Evolutionary conservation across 2,888 invertebrate genomes (phyloP).

Genomic region (Sminthurinus aureus): DNA sequence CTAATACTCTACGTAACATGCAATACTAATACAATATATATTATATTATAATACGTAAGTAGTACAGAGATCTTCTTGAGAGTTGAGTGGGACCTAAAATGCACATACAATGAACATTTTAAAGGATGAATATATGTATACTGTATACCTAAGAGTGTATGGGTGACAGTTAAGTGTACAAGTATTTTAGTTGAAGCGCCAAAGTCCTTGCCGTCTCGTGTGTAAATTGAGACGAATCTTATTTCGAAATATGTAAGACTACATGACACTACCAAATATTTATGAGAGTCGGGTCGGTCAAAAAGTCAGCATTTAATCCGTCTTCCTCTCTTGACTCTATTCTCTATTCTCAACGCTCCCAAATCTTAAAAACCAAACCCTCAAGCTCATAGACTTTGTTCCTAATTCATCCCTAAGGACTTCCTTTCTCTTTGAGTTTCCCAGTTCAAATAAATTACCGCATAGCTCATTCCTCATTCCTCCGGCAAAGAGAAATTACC

Average conservation of each 20-base stretch:
- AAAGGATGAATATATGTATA: not conserved
- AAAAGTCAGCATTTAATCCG: constrained; percentile 32
- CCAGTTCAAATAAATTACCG: not conserved
- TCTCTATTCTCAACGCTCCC: constrained; percentile 24
- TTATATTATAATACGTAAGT: no score
- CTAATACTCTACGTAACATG: no score
- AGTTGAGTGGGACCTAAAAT: not conserved
- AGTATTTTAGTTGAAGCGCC: no score
- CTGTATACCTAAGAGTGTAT: not conserved
- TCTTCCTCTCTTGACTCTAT: not conserved
- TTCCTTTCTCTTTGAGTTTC: constrained; percentile 4
- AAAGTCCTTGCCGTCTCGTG: constrained; percentile 1
- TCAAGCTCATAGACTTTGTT: no score
- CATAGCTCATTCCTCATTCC: not conserved
- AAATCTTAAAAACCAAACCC: no score
- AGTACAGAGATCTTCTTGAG: not conserved
- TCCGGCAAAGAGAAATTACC: not conserved
- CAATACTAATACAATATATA: no score
- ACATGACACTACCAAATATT: constrained; percentile 27
- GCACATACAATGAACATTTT: not conserved
- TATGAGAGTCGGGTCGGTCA: constrained; percentile 33
- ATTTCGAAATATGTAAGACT: constrained; percentile 24
- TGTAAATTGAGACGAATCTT: constrained; percentile 32
- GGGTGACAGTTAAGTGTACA: no score
- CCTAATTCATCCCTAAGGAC: constrained; percentile 6